Conservation (phyloP, 2,797 vertebrate species). For the Lepilemur septentrionalis region DNA sequence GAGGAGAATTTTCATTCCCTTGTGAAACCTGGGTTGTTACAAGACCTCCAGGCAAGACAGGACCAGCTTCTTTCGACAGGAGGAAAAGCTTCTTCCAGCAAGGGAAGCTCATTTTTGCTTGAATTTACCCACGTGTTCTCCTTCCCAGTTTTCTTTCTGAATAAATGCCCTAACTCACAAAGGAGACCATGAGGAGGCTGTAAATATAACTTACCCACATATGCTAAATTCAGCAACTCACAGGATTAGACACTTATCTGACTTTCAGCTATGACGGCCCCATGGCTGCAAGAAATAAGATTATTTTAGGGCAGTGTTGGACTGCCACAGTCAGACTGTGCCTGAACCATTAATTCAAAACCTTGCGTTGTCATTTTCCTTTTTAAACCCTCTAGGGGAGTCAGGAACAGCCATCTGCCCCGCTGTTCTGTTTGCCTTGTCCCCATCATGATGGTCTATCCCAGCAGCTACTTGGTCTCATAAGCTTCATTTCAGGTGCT, state of each 20-base stretch:
- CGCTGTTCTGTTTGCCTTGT: neutral
- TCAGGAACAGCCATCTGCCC: neutral
- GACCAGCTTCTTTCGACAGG: neutral
- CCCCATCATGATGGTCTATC: neutral
- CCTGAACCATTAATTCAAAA: neutral
- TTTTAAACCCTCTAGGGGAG: neutral
- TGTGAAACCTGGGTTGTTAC: neutral
- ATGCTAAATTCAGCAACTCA: neutral
- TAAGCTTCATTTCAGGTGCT: neutral
- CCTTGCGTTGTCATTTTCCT: neutral
- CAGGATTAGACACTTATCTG: neutral
- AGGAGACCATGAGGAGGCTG: neutral
- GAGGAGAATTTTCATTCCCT: neutral
- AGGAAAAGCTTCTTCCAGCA: neutral
- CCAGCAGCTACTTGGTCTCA: neutral
- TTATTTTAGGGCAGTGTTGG: neutral
- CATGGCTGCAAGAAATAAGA: neutral
- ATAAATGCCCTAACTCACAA: neutral
- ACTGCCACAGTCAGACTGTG: neutral
- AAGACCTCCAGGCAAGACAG: neutral
- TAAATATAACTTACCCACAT: neutral
- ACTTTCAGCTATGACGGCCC: neutral
- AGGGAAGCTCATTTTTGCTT: neutral
- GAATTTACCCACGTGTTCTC: neutral
- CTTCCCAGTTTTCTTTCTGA: neutral